These are phyloP conservation scores for Diaphora mendica DNA, from an alignment of 2,888 invertebrate genomes.

Conservation along the genomic window DNA sequence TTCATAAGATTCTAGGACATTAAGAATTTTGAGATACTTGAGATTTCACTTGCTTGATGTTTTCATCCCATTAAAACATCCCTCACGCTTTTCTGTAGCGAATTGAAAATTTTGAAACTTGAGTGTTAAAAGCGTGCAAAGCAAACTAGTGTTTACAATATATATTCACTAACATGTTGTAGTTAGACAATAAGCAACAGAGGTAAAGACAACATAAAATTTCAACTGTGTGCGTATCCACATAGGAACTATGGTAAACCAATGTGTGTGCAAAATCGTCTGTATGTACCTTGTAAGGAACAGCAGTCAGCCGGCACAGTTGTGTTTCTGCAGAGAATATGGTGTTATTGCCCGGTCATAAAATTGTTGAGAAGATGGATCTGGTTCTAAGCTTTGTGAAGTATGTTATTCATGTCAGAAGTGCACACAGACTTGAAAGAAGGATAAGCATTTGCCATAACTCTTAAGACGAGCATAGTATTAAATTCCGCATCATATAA, in stretches of 20 bases:
- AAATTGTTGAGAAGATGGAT: not conserved
- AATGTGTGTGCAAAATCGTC: not conserved
- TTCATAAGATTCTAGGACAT: not conserved
- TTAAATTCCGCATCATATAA: conserved; percentile 61
- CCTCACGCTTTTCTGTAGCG: not conserved
- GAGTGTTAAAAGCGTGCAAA: not conserved
- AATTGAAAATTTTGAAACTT: not conserved
- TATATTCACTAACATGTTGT: not conserved
- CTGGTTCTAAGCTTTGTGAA: not conserved
- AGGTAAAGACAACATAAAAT: not conserved
- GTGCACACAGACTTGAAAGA: not conserved
- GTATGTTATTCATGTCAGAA: not conserved
- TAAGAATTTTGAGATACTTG: not conserved
- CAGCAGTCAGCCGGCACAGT: not conserved
- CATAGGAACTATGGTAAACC: not conserved
- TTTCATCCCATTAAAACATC: not conserved
- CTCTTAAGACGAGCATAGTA: not conserved
- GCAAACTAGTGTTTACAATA: not conserved
- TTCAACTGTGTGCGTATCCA: not conserved
- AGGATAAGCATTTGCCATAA: not conserved
- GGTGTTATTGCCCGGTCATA: not conserved
- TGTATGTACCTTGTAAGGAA: not conserved
- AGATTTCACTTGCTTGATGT: not conserved
- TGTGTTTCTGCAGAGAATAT: not conserved
- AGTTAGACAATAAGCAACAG: not conserved